Evolutionary conservation across 2,113 vertebrate genomes (phyloP), one percentile per base, ranked within the genome.

Genomic region (Hippoglossus stenolepis): DNA sequence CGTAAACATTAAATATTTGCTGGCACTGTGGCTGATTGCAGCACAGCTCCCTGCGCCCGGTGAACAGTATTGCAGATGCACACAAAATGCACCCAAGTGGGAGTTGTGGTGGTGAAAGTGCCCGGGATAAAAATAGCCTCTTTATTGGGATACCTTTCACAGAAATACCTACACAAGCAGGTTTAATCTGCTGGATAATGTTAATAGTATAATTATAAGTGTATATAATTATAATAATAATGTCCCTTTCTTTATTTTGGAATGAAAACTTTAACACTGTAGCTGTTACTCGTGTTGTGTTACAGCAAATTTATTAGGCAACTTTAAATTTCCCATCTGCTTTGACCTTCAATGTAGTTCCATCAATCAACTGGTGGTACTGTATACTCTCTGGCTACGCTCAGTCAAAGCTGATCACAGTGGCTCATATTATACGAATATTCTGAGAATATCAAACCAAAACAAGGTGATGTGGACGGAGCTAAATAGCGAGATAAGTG

Each of bases 1-100:
- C 56, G 72, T 76, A 66, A 81, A 80, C 79, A 78, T 85, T 79
- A 83, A 76, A 77, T 74, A 85, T 83, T 65, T 69, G 28, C 73
- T n/a, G 38, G 35, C 70, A 67, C 15, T 40, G 61, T 49, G 12
- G 68, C 53, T 81, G 71, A 83, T 80, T 73, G 60, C 65, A 45
- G 59, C 62, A 75, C 53, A 71, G 69, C 54, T 73, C 24, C 24
- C 23, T 62, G 23, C 56, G 56, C 56, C 54, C 60, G 59, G 10
- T 83, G 53, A 87, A 74, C 26, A 72, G 73, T 54, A 2, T 60
- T 59, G 45, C 70, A 62, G 68, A 73, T 58, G 59, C 28, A 8
- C 13, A 64, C 60, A 65, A 75, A 74, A 51, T 45, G 63, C 24
- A 40, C 64, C 67, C 69, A 72, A 47, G 71, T 75, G 71, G 47